A percentile compares a stretch with the other conserved stretches of the same genome.
phyloP scores from a whole-genome alignment of 2,888 invertebrate genomes.

The Apodemia zela region DNA sequence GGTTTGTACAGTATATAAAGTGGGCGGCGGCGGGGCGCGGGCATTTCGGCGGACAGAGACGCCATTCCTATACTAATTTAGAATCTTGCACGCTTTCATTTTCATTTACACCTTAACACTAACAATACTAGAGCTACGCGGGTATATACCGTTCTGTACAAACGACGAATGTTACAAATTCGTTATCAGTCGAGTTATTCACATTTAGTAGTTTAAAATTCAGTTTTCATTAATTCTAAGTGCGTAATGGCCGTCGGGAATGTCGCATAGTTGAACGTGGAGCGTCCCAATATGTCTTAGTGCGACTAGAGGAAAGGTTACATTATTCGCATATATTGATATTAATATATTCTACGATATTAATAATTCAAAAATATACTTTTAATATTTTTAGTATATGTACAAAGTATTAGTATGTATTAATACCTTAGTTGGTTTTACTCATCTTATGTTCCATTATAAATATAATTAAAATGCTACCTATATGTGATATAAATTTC shows the following conservation, averaged over 20 bases:
- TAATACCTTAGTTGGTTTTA: too few relatives aligned
- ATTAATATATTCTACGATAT: too few relatives aligned
- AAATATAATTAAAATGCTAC: too few relatives aligned
- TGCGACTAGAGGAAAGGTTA: too few relatives aligned
- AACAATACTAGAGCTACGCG: slow-evolving; percentile 1
- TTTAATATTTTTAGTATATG: too few relatives aligned
- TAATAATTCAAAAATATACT: too few relatives aligned
- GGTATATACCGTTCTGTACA: background rate
- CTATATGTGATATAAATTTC: too few relatives aligned
- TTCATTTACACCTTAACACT: slow-evolving; percentile 35
- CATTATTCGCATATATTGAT: too few relatives aligned
- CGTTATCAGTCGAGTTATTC: slow-evolving; percentile 7
- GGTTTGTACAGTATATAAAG: slow-evolving; percentile 20
- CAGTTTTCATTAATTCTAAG: background rate
- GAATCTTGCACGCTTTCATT: slow-evolving; percentile 66
- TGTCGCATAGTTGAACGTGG: too few relatives aligned
- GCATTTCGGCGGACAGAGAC: slow-evolving; percentile 37
- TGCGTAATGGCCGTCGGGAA: background rate
- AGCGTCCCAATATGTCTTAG: background rate
- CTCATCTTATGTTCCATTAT: too few relatives aligned
- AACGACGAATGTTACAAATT: background rate
- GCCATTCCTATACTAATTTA: slow-evolving; percentile 65
- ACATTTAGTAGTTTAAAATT: background rate
- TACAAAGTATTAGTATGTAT: too few relatives aligned
- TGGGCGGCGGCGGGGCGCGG: too few relatives aligned